Base-by-base conservation (phyloP, 2,888 invertebrate genomes). In the Drosophila dives region DNA sequence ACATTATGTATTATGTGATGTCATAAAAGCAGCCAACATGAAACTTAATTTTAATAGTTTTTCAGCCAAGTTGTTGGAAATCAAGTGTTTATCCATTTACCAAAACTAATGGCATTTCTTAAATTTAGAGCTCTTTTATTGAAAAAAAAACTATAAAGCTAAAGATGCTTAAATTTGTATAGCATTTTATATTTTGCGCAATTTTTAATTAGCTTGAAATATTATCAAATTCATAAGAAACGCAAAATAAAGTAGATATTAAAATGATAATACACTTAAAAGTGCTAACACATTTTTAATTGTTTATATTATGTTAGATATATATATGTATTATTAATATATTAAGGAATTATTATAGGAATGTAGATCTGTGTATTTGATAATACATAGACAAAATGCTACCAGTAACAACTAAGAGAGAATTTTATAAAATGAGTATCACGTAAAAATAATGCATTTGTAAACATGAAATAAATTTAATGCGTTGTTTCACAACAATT, bases 1-100 rank as follows among this genome's bases (percentile, higher is more conserved):
- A 86, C 72, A 75, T 77, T 61, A 77, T 87, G 86, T 90, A 90
- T 77, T 61, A 76, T 87, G 86, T 90, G 86, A 87, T 87, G 86
- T 87, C 86, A 90, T 90, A 81, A 81, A 67, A 68, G 71, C 58
- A 65, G 56, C 48, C 23, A 29, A 12, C 51, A 40, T 42, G 61
- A 40, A 50, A 66, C 63, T 64, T 69, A 42, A 60, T 75, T 72
- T 69, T 58, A 50, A 69, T 72, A 72, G 54, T 64, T 75, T 60
- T 70, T 72, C 56, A 58, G 59, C 65, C 58, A 36, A 61, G 26
- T 62, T 71, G 51, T 23, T 20, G 23, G 45, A 40, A 36, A 64
- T 48, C 50, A 76, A 63, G 50, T 69, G 56, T 66, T 77, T 64
- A 33, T 15, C 15, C 20, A 62, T 45, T 29, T 61, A 50, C 56